These are phyloP conservation scores for Agrochola litura DNA, from an alignment of 2,888 invertebrate species.

Conservation along the genomic window DNA sequence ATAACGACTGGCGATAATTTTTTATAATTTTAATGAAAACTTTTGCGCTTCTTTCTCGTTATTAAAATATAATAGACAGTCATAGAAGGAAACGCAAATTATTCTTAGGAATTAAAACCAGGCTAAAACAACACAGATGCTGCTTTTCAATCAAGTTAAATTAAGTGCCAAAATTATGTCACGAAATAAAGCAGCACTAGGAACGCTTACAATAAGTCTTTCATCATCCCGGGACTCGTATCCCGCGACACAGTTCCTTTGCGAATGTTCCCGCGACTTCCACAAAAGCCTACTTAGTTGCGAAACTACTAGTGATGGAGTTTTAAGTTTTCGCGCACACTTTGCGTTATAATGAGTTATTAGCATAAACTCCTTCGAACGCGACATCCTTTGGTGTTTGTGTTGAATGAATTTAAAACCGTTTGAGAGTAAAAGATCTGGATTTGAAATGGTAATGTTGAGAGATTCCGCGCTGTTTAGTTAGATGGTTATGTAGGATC, in stretches of 20 bases:
- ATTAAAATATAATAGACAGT: background rate
- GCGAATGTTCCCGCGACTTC: conserved; percentile 54
- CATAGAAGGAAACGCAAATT: background rate
- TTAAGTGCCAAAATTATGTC: conserved; percentile 27
- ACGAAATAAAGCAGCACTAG: conserved; percentile 15
- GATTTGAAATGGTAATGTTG: conserved; percentile 44
- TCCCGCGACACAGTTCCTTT: conserved; percentile 59
- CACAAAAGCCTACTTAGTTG: conserved; percentile 59
- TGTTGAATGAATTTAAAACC: conserved; percentile 58
- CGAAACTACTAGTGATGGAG: conserved; percentile 54
- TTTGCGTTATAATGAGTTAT: conserved; percentile 63
- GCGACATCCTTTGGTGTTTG: conserved; percentile 41
- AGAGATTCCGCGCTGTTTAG: conserved; percentile 20
- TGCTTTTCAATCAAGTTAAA: conserved; percentile 25
- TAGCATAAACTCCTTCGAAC: conserved; percentile 57
- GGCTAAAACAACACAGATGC: background rate
- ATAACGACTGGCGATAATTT: background rate
- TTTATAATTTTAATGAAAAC: background rate
- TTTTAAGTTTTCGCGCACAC: conserved; percentile 63
- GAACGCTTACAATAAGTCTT: conserved; percentile 47
- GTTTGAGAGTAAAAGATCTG: conserved; percentile 47
- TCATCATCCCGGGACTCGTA: conserved; percentile 43
- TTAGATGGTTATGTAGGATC: background rate
- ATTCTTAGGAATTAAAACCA: background rate
- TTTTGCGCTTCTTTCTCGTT: background rate